Conservation (phyloP, 2,888 invertebrate genomes). For the Ornithoptera alexandrae region DNA sequence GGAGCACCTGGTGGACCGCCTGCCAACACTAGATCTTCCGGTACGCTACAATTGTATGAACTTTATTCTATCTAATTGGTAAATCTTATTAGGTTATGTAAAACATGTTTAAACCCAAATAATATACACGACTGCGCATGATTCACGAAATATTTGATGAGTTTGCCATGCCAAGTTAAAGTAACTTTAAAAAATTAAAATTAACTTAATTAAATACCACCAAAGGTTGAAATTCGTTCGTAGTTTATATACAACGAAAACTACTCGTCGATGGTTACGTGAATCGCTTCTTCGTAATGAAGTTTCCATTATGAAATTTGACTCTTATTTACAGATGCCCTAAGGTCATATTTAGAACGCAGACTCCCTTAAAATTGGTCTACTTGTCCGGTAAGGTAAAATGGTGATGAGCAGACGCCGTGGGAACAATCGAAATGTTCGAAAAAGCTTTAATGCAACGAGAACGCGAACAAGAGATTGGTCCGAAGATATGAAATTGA, state of each 20-base stretch:
- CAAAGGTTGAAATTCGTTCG: slow-evolving; percentile 33
- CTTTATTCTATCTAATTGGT: too few relatives aligned
- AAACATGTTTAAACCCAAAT: slow-evolving; percentile 62
- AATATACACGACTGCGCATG: slow-evolving; percentile 69
- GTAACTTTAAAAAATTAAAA: slow-evolving; percentile 32
- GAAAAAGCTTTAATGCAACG: slow-evolving; percentile 48
- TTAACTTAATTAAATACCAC: neutral
- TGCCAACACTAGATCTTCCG: too few relatives aligned
- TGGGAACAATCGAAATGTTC: slow-evolving; percentile 68
- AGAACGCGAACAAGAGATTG: slow-evolving; percentile 60
- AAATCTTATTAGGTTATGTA: slow-evolving; percentile 44
- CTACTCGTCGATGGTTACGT: slow-evolving; percentile 49
- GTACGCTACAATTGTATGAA: too few relatives aligned
- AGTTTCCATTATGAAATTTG: slow-evolving; percentile 34
- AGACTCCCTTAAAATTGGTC: slow-evolving; percentile 47
- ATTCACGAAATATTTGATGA: slow-evolving; percentile 67
- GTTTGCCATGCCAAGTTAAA: slow-evolving; percentile 49
- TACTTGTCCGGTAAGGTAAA: slow-evolving; percentile 31
- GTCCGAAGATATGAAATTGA: slow-evolving; percentile 51
- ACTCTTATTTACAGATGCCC: slow-evolving; percentile 31
- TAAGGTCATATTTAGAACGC: slow-evolving; percentile 41
- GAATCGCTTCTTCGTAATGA: slow-evolving; percentile 50
- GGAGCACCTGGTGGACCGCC: too few relatives aligned
- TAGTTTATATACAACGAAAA: slow-evolving; percentile 34
- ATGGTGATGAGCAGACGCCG: slow-evolving; percentile 65